phyloP scores from a whole-genome alignment of 23 tunicate genomes.

The Oikopleura albicans region DNA sequence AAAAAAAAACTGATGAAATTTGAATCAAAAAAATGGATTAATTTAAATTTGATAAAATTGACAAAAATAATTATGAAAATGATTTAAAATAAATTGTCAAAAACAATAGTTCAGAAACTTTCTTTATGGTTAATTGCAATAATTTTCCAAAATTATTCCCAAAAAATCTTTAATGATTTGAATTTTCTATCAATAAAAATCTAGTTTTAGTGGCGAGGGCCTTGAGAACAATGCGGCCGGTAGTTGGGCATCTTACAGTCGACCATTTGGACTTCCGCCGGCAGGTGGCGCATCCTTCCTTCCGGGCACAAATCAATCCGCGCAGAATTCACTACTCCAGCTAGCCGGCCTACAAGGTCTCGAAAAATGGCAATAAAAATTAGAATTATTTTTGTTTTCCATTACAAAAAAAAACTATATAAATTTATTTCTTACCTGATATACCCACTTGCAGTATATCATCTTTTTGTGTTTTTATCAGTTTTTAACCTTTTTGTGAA shows the following conservation, averaged over 20 bases:
- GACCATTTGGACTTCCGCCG: not conserved
- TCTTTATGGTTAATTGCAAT: too few species aligned
- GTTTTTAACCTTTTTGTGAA: not conserved
- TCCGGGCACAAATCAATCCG: not conserved
- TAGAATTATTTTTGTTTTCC: not conserved
- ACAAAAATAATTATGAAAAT: too few species aligned
- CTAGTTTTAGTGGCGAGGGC: not conserved
- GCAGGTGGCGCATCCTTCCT: not conserved
- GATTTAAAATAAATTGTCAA: too few species aligned
- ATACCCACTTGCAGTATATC: not conserved
- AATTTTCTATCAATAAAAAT: too few species aligned
- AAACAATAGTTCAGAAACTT: too few species aligned
- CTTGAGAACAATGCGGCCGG: not conserved
- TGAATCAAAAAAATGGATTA: too few species aligned
- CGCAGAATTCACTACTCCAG: conserved; percentile 8
- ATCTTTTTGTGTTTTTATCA: not conserved
- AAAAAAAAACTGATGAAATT: too few species aligned
- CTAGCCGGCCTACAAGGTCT: conserved; percentile 12
- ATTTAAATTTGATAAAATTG: too few species aligned
- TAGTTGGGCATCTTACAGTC: not conserved
- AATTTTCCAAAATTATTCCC: too few species aligned
- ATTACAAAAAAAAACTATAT: too few species aligned
- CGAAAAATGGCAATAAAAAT: conserved; percentile 4
- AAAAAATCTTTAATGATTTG: too few species aligned
- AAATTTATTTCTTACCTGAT: too few species aligned